Conservation (phyloP, 2,888 invertebrate genomes). For the Ormyrus rosae region DNA sequence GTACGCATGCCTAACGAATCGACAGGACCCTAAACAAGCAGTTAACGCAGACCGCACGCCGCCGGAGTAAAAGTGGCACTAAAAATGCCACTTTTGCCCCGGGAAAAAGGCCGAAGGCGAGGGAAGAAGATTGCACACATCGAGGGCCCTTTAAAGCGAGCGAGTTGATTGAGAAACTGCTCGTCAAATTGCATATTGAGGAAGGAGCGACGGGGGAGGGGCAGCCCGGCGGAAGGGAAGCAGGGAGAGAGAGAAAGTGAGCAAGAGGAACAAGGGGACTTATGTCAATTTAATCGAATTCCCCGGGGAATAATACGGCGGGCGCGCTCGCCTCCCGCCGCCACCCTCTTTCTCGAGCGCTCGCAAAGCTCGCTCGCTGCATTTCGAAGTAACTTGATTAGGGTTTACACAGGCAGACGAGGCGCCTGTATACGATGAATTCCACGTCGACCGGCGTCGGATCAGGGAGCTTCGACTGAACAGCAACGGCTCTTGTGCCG, state of each 20-base stretch:
- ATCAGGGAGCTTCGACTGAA: too few relatives aligned
- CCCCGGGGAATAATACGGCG: constrained; percentile 48
- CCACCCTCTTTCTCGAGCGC: constrained; percentile 21
- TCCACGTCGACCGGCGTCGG: neutral
- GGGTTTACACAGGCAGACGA: constrained; percentile 16
- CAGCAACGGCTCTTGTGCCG: too few relatives aligned
- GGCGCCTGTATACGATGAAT: neutral
- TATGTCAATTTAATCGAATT: constrained; percentile 57
- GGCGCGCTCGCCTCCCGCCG: constrained; percentile 26
- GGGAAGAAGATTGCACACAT: constrained; percentile 6
- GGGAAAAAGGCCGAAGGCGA: neutral
- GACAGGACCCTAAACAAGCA: too few relatives aligned
- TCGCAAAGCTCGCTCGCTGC: constrained; percentile 8
- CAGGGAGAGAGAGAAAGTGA: too few relatives aligned
- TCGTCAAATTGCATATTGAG: constrained; percentile 49
- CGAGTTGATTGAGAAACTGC: constrained; percentile 37
- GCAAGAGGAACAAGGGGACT: constrained; percentile 43
- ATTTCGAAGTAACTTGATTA: constrained; percentile 54
- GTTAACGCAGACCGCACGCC: too few relatives aligned
- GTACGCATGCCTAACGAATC: too few relatives aligned
- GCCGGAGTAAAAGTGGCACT: too few relatives aligned
- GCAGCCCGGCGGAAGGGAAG: too few relatives aligned
- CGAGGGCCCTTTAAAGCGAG: constrained; percentile 13
- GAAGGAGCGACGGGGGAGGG: neutral
- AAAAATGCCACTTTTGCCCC: too few relatives aligned